Evolutionary conservation across 2,797 vertebrate genomes (phyloP), one percentile per base, ranked within the genome.

Genomic region (Sitta carolinensis): DNA sequence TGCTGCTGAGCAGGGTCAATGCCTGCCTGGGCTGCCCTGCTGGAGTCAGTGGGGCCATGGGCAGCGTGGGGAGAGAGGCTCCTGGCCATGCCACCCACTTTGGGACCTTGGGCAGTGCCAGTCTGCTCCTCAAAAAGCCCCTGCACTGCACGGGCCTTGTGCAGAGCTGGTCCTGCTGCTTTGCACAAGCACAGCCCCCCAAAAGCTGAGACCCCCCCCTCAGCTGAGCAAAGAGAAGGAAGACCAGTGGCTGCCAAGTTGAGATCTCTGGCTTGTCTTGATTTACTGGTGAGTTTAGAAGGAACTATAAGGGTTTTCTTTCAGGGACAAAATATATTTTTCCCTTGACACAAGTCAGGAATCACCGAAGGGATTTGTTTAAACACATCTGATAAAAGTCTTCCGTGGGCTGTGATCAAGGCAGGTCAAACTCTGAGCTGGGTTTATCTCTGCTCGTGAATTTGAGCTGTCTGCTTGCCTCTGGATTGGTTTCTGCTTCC

Each of bases 351-450:
- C 38, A 45, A 88, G 62, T 87, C 77, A 84, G 84, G 87, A 94
- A 78, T 43, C 27, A 3, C 59, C 3, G 5, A 73, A 84, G 55
- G 59, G 84, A 76, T 94, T 96, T 96, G 92, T 87, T 79, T 84
- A 68, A 92, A 90, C 80, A 76, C 62, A 30, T 76, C 74, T 78
- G 84, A 95, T 84, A 63, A 67, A 90, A 94, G 55, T 79, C 87
- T 89, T 90, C 34, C 36, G 58, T 74, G 63, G 55, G 51, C 2
- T 90, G 87, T 34, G 70, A 90, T 92, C 78, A 79, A 91, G 67
- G 81, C 74, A 59, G 81, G 77, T 90, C 74, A 70, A 52, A 32
- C 70, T 85, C 91, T 91, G 68, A 1, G 2, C 1, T 29, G 55
- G 58, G 51, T 87, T 93, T 90, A 58, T 66, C 90, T 73, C 6